Percentiles rank a stretch among this genome's conserved stretches.
Conservation (phyloP, 2,113 vertebrate species). For the cat (Felis catus) region F.catus_Fca126_mat1.0 CM031414.1:53544001-53544500, state of each 20-base stretch:
- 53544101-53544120: neutral
- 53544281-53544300: neutral
- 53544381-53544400: neutral
- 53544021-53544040: neutral
- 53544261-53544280: neutral
- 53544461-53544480: neutral
- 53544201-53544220: neutral
- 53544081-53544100: neutral
- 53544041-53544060: neutral
- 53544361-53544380: neutral
- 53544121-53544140: neutral
- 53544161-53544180: neutral
- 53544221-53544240: no score
- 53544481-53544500: neutral
- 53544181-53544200: neutral
- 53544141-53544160: neutral
- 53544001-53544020: accelerated
- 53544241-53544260: neutral
- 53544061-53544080: no score
- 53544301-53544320: neutral
- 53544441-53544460: neutral
- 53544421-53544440: neutral
- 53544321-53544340: neutral
- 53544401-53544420: neutral
- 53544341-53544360: neutral